Evolutionary conservation across 2,888 invertebrate genomes (phyloP).

Genomic region (Ctena decussata): DNA sequence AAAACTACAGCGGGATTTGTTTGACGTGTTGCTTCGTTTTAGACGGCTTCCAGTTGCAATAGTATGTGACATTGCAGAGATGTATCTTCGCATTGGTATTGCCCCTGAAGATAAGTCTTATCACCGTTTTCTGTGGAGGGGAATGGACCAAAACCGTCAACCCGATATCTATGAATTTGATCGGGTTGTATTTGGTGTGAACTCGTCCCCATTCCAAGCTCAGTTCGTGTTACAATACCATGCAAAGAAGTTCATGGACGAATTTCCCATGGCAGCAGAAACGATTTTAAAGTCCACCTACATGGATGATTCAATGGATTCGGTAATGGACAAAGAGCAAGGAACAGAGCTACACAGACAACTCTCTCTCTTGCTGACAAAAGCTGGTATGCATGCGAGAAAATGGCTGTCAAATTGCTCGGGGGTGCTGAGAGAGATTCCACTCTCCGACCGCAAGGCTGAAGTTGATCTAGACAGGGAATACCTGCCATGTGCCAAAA

Average conservation of each 20-base stretch:
- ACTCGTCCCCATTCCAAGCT: slow-evolving; percentile 54
- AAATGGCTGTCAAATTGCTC: slow-evolving; percentile 58
- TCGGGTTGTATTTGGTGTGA: too few species aligned
- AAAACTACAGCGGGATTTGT: too few species aligned
- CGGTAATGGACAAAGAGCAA: slow-evolving; percentile 15
- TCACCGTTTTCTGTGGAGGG: slow-evolving; percentile 21
- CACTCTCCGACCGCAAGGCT: too few species aligned
- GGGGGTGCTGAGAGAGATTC: slow-evolving; percentile 41
- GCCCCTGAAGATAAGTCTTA: background rate
- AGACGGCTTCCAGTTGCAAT: too few species aligned
- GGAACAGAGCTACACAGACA: slow-evolving; percentile 27
- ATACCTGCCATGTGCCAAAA: slow-evolving; percentile 35
- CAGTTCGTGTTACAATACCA: too few species aligned
- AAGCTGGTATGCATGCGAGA: slow-evolving; percentile 36
- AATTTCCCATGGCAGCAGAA: slow-evolving; percentile 28
- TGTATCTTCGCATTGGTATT: slow-evolving; percentile 36
- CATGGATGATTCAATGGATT: slow-evolving; percentile 66
- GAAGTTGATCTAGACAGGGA: too few species aligned
- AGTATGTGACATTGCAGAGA: too few species aligned
- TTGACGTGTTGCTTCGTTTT: too few species aligned
- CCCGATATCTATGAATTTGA: too few species aligned
- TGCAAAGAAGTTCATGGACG: too few species aligned
- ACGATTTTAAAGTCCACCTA: slow-evolving; percentile 63
- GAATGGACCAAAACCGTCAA: too few species aligned
- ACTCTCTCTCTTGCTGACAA: slow-evolving; percentile 11